Percentiles rank a stretch among this genome's conserved stretches.
Conservation (phyloP, 2,113 vertebrate species). For the Nyctereutes procyonoides region DNA sequence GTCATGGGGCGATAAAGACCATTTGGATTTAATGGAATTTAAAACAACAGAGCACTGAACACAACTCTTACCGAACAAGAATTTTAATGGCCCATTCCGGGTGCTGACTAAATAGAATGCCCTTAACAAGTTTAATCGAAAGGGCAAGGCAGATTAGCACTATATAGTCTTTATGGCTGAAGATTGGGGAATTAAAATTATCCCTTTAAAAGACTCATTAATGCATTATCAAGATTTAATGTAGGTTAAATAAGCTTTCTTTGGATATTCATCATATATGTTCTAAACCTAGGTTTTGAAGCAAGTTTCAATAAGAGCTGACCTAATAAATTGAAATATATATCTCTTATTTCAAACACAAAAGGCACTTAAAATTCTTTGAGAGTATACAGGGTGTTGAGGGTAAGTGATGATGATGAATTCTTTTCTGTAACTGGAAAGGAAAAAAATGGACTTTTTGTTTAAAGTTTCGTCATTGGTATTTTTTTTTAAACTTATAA, state of each 20-base stretch:
- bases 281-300: constrained; percentile 76
- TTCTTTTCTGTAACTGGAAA: constrained; percentile 70
- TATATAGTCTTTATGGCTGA: constrained; percentile 88
- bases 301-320: constrained; percentile 69
- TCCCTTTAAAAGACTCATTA: constrained; percentile 91
- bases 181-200: constrained; percentile 90
- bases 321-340: constrained; percentile 63
- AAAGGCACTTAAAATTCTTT: constrained; percentile 71
- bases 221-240: constrained; percentile 90
- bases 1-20: constrained; percentile 91
- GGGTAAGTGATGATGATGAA: constrained; percentile 50
- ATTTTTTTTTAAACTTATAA: constrained; percentile 48
- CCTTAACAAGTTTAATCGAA: constrained; percentile 91
- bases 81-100: constrained; percentile 90
- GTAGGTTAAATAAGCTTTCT: constrained; percentile 88
- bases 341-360: constrained; percentile 61
- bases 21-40: constrained; percentile 93
- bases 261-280: constrained; percentile 79
- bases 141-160: constrained; percentile 90
- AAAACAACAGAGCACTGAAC: constrained; percentile 88
- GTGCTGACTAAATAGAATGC: constrained; percentile 90
- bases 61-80: constrained; percentile 89
- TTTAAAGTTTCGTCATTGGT: constrained; percentile 43
- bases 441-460: constrained; percentile 68
- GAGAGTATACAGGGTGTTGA: constrained; percentile 60